phyloP scores from a whole-genome alignment of 2,888 invertebrate species.

The Dryadula phaetusa region DNA sequence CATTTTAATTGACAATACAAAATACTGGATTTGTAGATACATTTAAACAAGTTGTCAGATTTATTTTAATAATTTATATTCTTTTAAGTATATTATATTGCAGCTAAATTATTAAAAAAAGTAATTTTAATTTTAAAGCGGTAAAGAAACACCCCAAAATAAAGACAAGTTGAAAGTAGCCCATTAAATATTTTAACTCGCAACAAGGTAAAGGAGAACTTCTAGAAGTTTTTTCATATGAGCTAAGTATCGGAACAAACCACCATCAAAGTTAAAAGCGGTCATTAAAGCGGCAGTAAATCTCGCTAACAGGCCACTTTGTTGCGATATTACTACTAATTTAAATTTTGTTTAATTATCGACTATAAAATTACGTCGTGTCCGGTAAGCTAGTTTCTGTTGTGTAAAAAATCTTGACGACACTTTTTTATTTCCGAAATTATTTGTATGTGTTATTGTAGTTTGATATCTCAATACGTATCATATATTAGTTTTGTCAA shows the following conservation, averaged over 20 bases:
- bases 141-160: constrained; percentile 2
- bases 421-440: background rate
- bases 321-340: constrained; percentile 51
- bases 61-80: no score
- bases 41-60: no score
- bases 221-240: constrained; percentile 39
- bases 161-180: constrained; percentile 21
- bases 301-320: constrained; percentile 57
- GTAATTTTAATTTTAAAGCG: background rate
- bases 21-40: no score
- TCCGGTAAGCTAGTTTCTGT: constrained; percentile 26
- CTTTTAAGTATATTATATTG: background rate
- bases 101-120: background rate
- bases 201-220: constrained; percentile 27
- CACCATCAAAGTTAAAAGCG: constrained; percentile 60
- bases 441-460: no score
- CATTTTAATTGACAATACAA: no score
- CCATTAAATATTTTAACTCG: constrained; percentile 39
- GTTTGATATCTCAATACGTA: no score
- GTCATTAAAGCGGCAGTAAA: constrained; percentile 62
- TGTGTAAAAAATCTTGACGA: background rate
- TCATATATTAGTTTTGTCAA: no score
- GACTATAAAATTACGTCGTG: constrained; percentile 40
- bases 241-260: constrained; percentile 59
- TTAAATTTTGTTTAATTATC: constrained; percentile 47